Percentiles rank a stretch among this genome's conserved stretches.
These are phyloP conservation scores for Gallinago nigripennis DNA, from an alignment of 2,797 vertebrate genomes.

Conservation along the genomic window DNA sequence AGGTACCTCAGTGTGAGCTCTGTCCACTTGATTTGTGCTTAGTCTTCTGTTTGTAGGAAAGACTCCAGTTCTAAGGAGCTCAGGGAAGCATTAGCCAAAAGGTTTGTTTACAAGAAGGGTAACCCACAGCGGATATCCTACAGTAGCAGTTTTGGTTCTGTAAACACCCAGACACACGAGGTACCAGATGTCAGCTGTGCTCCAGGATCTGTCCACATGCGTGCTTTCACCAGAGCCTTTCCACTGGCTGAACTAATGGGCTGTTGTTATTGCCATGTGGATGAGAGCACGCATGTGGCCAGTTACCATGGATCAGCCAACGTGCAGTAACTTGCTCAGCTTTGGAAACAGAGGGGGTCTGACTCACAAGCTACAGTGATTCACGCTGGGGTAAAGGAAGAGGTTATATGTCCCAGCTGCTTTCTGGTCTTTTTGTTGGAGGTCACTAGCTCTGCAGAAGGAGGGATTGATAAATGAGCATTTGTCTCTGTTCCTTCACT, in stretches of 20 bases:
- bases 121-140: neutral
- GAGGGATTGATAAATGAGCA: neutral
- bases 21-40: neutral
- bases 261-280: neutral
- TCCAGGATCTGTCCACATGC: neutral
- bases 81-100: neutral
- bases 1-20: neutral
- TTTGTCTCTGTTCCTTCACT: neutral
- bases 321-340: neutral
- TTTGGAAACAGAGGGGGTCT: constrained; percentile 5
- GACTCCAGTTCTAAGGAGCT: neutral
- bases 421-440: neutral
- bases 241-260: neutral
- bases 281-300: neutral
- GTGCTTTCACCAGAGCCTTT: neutral
- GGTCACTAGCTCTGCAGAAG: neutral
- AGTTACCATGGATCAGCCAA: neutral
- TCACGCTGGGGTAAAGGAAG: constrained; percentile 42
- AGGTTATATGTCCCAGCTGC: constrained; percentile 2
- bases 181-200: constrained; percentile 31
- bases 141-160: constrained; percentile 39
- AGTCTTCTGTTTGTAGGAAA: neutral
- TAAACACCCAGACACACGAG: constrained; percentile 11
- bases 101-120: constrained; percentile 20
- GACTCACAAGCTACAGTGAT: constrained; percentile 59